Evolutionary conservation across 2,888 invertebrate genomes (phyloP).

Genomic region (Leptopterna dolabrata): DNA sequence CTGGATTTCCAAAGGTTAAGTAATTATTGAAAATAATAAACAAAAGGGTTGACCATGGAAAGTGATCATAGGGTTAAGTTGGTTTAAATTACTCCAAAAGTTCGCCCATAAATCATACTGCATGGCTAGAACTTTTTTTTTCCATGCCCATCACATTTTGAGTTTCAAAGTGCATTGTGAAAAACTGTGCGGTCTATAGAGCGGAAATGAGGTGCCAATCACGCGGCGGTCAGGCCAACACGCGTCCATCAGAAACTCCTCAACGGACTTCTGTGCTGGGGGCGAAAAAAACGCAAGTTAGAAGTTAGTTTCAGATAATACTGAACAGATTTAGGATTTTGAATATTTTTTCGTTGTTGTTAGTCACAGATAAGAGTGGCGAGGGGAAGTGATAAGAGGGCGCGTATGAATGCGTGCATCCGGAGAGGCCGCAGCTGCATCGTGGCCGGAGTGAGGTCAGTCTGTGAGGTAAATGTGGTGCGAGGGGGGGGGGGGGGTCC

Average conservation of each 20-base stretch:
- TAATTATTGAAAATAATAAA: too few relatives aligned
- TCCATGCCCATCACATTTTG: not conserved
- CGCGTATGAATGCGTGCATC: conserved; percentile 1
- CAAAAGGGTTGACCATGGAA: too few relatives aligned
- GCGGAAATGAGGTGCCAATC: not conserved
- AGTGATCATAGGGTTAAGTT: too few relatives aligned
- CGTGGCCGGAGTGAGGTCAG: not conserved
- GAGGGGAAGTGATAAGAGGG: not conserved
- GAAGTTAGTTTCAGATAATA: not conserved
- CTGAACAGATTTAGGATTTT: not conserved
- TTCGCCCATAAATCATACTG: too few relatives aligned
- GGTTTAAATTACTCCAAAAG: too few relatives aligned
- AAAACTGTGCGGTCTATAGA: not conserved
- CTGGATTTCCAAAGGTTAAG: too few relatives aligned
- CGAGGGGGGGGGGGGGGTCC: not conserved
- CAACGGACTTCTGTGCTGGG: not conserved
- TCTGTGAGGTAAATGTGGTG: not conserved
- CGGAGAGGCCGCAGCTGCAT: not conserved
- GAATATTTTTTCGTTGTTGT: not conserved
- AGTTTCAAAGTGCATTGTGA: not conserved
- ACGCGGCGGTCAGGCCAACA: not conserved
- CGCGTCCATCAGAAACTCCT: not conserved
- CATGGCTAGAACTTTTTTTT: not conserved
- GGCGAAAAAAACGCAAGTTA: not conserved
- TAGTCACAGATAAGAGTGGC: not conserved